These are phyloP conservation scores for Abrostola tripartita DNA, from an alignment of 2,888 invertebrate genomes.

Conservation along the genomic window DNA sequence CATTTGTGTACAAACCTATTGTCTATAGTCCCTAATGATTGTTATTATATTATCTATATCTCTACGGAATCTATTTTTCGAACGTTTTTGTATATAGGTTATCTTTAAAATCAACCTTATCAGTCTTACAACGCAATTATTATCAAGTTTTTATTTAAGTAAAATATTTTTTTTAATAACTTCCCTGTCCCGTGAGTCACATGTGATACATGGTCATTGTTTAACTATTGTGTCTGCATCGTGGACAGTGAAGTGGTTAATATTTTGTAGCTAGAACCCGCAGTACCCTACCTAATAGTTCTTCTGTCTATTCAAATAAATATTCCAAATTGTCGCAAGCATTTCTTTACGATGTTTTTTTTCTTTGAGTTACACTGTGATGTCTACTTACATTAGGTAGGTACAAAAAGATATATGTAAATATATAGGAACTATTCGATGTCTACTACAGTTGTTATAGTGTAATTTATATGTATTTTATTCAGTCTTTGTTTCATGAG, in stretches of 20 bases:
- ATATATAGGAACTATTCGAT: conserved; percentile 39
- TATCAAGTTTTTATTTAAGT: background rate
- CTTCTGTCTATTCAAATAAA: background rate
- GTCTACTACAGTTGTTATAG: conserved; percentile 48
- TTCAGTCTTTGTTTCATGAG: conserved; percentile 35
- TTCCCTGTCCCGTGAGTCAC: too few relatives aligned
- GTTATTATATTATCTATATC: conserved; percentile 27
- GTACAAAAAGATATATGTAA: conserved; percentile 35
- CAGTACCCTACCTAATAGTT: background rate
- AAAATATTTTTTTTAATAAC: background rate
- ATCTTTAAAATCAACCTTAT: background rate
- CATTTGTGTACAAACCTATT: conserved; percentile 35
- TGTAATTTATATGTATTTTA: conserved; percentile 40
- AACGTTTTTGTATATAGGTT: conserved; percentile 51
- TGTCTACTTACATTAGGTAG: conserved; percentile 39
- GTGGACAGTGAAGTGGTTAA: too few relatives aligned
- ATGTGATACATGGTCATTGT: too few relatives aligned
- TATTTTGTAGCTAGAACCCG: background rate
- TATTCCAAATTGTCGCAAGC: conserved; percentile 9
- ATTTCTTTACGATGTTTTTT: background rate
- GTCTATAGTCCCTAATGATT: conserved; percentile 20
- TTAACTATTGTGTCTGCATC: too few relatives aligned
- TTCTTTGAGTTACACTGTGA: conserved; percentile 18
- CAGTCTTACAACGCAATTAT: background rate
- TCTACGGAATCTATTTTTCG: conserved; percentile 52